Base-by-base conservation (phyloP, 2,797 vertebrate genomes). In the Amniataba percoides region DNA sequence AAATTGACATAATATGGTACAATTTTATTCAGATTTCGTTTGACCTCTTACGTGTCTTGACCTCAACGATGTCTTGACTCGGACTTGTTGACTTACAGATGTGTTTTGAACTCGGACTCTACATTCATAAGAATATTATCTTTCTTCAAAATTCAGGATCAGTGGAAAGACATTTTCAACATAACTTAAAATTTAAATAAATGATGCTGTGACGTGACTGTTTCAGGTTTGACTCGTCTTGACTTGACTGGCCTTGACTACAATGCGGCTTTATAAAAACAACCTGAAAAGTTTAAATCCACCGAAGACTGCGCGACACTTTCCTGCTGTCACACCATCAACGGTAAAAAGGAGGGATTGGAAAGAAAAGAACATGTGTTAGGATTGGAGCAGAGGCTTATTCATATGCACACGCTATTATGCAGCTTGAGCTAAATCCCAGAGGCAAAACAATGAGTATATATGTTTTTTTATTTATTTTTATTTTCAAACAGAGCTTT, bases 401-500 rank as follows among this genome's bases (percentile, higher is more conserved):
- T 81, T 80, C 45, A 86, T 78, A 74, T 86, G 57, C 77, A 65
- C 68, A 52, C 60, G 62, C 23, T 77, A 36, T 69, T 67, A 70
- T 61, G 55, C 71, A 79, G 77, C 77, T 72, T 36, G 11, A 65
- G 23, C 53, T 51, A 34, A 84, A 67, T 69, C 84, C 85, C 80
- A 25, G 31, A 75, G 77, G 85, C 70, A 40, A 69, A 74, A 76
- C 59, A 57, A 48, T 45, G 62, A 64, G 53, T 39, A 52, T 36
- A 48, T 71, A 31, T 31, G 4, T 25, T 64, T 23, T 53, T 72
- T 40, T 3, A 59, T 68, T 60, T 51, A 56, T 81, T 82, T 74
- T 52, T 21, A 27, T 64, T 77, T 80, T 45, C 43, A 36, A 78
- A 78, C 75, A 66, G 70, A 31, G 82, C 86, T 81, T 87, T 88